A percentile compares a stretch with the other conserved stretches of the same genome.
phyloP scores from a whole-genome alignment of 2,888 invertebrate genomes.

The Eutolmus rufibarbis region DNA sequence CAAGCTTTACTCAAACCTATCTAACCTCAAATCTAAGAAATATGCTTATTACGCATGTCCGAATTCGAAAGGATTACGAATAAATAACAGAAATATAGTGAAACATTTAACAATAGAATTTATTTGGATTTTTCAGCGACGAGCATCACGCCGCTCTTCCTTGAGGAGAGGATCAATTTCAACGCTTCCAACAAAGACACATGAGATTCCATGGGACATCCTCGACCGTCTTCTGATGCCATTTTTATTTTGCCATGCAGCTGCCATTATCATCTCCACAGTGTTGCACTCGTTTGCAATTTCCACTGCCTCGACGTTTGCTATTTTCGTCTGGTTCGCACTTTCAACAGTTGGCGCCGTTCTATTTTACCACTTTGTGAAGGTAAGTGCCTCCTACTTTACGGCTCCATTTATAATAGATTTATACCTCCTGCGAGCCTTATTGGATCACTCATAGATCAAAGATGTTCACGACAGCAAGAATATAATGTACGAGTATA shows the following conservation, averaged over 20 bases:
- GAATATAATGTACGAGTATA: too few species aligned
- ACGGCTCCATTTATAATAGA: background rate
- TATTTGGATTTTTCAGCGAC: conserved; percentile 53
- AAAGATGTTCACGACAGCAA: background rate
- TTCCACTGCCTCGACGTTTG: conserved; percentile 78
- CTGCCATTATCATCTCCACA: conserved; percentile 77
- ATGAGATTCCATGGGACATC: conserved; percentile 76
- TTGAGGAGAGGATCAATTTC: conserved; percentile 68
- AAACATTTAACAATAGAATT: background rate
- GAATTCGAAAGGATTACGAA: too few species aligned
- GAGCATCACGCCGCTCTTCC: conserved; percentile 65
- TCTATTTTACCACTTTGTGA: conserved; percentile 83
- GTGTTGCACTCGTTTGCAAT: conserved; percentile 75
- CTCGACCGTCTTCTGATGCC: conserved; percentile 78
- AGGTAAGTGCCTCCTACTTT: conserved; percentile 68
- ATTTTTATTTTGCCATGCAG: conserved; percentile 80
- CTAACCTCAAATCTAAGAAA: too few species aligned
- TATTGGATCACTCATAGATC: conserved; percentile 14
- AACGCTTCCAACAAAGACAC: conserved; percentile 65
- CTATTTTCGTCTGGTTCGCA: conserved; percentile 79
- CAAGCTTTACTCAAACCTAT: too few species aligned
- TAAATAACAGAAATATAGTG: background rate
- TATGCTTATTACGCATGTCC: too few species aligned
- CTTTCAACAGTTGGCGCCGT: conserved; percentile 77
- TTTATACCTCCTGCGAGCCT: background rate